phyloP scores from a whole-genome alignment of 2,888 invertebrate species.

The Metallyticus violacea region DNA sequence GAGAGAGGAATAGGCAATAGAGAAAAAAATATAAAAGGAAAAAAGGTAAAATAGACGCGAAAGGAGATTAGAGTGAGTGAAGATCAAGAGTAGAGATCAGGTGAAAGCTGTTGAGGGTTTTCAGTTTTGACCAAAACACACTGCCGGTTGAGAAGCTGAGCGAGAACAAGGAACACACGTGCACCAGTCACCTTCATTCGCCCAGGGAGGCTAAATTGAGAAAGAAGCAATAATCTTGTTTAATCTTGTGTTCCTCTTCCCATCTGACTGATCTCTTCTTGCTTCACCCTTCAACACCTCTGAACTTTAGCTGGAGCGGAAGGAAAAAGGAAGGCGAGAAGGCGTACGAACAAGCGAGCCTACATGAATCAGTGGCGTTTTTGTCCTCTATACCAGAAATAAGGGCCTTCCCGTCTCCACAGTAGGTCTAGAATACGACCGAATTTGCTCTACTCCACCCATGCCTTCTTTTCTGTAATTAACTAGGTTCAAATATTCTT shows the following conservation, averaged over 20 bases:
- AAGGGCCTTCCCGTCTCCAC: too few species aligned
- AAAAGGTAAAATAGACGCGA: too few species aligned
- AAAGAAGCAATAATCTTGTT: conserved; percentile 22
- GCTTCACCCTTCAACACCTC: neutral
- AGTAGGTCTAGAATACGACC: neutral
- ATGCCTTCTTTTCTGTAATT: neutral
- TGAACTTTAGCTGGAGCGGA: neutral
- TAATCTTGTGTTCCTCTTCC: conserved; percentile 17
- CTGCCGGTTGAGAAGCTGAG: neutral
- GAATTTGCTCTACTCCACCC: neutral
- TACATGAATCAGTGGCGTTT: neutral
- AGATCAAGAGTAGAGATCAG: neutral
- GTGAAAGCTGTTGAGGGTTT: neutral
- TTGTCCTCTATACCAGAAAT: too few species aligned
- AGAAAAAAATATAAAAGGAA: too few species aligned
- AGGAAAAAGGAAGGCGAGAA: neutral
- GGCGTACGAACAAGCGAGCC: neutral
- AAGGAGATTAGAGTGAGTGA: too few species aligned
- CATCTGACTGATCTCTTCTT: neutral
- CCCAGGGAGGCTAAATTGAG: conserved; percentile 9
- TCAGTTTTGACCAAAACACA: neutral
- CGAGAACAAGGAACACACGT: neutral
- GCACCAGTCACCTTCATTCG: neutral
- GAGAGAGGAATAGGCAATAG: neutral
- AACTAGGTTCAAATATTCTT: too few species aligned